phyloP scores from a whole-genome alignment of 92 coral and sea anemone genomes.

The Palythoa grandiflora region DNA sequence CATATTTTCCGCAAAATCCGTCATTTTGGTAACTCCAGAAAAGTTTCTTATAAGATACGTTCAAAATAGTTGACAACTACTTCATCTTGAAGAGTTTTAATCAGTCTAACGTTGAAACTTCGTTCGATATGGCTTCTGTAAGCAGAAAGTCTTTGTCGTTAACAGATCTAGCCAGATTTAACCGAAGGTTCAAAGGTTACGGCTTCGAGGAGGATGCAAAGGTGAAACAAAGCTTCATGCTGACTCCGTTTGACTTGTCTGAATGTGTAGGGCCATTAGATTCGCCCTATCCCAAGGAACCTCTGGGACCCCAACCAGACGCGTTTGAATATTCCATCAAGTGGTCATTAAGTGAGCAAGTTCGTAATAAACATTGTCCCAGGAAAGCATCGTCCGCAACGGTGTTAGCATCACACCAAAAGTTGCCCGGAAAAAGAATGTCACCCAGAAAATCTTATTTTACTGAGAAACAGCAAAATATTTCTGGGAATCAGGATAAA shows the following conservation, averaged over 20 bases:
- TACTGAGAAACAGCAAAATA: neutral
- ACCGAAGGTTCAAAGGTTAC: neutral
- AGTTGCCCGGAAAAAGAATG: neutral
- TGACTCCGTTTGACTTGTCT: no score
- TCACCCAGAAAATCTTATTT: neutral
- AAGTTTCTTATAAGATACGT: neutral
- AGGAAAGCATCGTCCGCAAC: neutral
- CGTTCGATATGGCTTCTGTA: neutral
- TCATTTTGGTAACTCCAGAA: neutral
- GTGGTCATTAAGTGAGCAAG: neutral
- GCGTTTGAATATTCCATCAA: neutral
- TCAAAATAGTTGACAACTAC: neutral
- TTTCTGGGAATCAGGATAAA: neutral
- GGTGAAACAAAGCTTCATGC: no score
- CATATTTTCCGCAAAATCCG: neutral
- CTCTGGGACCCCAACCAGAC: neutral
- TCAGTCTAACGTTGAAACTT: neutral
- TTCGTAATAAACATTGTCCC: neutral
- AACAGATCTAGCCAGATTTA: neutral
- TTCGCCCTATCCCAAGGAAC: no score
- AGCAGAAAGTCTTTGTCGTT: neutral
- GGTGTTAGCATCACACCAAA: neutral
- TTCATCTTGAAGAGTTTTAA: neutral
- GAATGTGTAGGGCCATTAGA: no score
- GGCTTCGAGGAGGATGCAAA: no score